Evolutionary conservation across 2,797 vertebrate genomes (phyloP).

Genomic region (Poliocrania exsul): DNA sequence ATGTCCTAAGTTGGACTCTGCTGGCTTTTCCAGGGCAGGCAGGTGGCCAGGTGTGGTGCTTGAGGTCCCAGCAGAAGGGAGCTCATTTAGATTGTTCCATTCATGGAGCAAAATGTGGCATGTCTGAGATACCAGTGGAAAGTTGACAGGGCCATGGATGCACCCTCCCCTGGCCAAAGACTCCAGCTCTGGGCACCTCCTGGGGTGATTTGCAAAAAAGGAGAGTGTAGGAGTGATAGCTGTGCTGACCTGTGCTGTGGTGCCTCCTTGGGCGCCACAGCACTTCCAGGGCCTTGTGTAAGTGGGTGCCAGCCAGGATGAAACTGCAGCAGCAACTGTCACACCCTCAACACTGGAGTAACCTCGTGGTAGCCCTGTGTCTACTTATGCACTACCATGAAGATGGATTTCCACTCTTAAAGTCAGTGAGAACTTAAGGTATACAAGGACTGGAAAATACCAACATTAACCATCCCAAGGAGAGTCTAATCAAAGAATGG

Average conservation of each 20-base stretch:
- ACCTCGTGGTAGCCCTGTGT: background rate
- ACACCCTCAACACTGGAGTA: background rate
- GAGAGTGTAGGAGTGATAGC: background rate
- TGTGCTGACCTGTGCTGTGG: background rate
- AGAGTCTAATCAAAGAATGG: background rate
- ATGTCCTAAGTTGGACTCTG: background rate
- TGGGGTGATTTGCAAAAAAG: background rate
- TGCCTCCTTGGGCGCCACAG: background rate
- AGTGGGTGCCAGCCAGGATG: rapidly evolving
- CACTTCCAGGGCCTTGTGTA: background rate
- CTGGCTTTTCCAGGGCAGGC: background rate
- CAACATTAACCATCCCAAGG: background rate
- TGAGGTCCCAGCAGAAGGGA: background rate
- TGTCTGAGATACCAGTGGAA: background rate
- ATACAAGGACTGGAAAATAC: background rate
- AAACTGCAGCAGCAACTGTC: rapidly evolving
- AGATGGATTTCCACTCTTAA: background rate
- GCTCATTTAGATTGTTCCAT: rapidly evolving
- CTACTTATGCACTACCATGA: background rate
- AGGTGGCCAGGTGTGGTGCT: background rate
- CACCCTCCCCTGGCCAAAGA: background rate
- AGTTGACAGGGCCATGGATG: background rate
- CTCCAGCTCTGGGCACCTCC: background rate
- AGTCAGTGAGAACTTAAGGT: background rate
- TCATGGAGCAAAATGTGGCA: background rate